Evolutionary conservation across 2,797 vertebrate species (phyloP), one percentile per base, ranked within the genome.

Genomic region (Sebastes vulpes): DNA sequence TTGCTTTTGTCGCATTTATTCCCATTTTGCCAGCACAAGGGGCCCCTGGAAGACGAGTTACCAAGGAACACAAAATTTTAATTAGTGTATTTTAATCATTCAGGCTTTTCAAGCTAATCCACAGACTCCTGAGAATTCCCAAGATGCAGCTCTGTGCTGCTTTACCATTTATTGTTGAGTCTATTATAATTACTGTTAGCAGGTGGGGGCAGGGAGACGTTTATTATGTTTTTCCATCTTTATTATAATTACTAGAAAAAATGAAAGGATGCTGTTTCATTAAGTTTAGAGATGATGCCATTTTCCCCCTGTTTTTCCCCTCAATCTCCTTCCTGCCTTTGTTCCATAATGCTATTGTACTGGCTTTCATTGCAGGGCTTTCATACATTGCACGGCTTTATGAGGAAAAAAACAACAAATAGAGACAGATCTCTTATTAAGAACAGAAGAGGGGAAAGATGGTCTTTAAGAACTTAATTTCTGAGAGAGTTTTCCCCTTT

Each of bases 11-110:
- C 98, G 97, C 98, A 97, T 99, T 99, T 99, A 99, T 99, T 99
- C 98, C 98, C 98, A 98, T 99, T 99, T 99, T 99, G 97, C 98
- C 97, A 97, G 97, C 97, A 97, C 97, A 96, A 97, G 97, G 97
- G 98, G 97, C 98, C 97, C 97, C 96, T 98, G 97, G 97, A 99
- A 99, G 98, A 99, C 98, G 98, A 99, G 98, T 99, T 99, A 99
- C 98, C 97, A 98, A 99, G 98, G 98, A 99, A 99, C 98, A 99
- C 98, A 99, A 99, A 99, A 99, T 99, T 99, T 99, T 99, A 99
- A 99, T 99, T 99, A 99, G 98, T 99, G 98, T 99, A 99, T 99
- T 99, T 99, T 99, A 99, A 99, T 99, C 98, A 99, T 99, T 99
- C 98, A 99, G 98, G 98, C 98, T 99, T 99, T 99, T 99, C 97